These are phyloP conservation scores for Bufo bufo DNA, from an alignment of 2,113 vertebrate species.

Conservation along the genomic window DNA sequence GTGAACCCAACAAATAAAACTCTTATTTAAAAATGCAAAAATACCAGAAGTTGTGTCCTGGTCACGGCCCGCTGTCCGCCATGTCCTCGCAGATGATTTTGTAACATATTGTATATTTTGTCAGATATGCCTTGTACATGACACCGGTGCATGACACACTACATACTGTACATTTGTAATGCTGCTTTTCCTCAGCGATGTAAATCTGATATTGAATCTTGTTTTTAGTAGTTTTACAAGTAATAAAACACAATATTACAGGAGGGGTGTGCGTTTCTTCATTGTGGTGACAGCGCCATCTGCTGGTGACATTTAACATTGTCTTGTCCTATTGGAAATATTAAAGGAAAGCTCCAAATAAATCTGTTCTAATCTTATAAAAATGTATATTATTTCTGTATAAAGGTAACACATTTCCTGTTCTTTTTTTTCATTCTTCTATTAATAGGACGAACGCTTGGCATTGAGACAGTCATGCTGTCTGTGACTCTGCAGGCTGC, in stretches of 20 bases:
- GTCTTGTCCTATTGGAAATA: neutral
- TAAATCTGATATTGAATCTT: slow-evolving; percentile 75
- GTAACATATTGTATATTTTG: slow-evolving; percentile 80
- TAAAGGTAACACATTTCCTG: too few relatives aligned
- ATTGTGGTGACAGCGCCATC: neutral
- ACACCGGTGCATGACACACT: slow-evolving; percentile 80
- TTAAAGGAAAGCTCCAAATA: neutral
- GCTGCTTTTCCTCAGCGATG: slow-evolving; percentile 71
- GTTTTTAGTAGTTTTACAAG: slow-evolving; percentile 77
- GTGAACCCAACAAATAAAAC: neutral
- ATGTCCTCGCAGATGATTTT: slow-evolving; percentile 49
- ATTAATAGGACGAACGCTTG: too few relatives aligned
- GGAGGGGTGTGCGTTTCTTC: slow-evolving; percentile 23
- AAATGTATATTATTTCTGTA: too few relatives aligned
- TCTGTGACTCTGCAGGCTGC: too few relatives aligned
- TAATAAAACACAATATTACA: slow-evolving; percentile 73
- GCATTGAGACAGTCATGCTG: too few relatives aligned
- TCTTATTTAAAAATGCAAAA: neutral
- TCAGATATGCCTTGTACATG: slow-evolving; percentile 79
- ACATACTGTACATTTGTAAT: slow-evolving; percentile 78
- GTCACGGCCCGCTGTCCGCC: neutral
- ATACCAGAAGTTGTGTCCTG: neutral
- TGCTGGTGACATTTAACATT: neutral
- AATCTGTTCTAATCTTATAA: neutral
- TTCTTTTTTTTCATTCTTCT: too few relatives aligned